phyloP scores from a whole-genome alignment of 2,797 vertebrate genomes.

The Staurois parvus region DNA sequence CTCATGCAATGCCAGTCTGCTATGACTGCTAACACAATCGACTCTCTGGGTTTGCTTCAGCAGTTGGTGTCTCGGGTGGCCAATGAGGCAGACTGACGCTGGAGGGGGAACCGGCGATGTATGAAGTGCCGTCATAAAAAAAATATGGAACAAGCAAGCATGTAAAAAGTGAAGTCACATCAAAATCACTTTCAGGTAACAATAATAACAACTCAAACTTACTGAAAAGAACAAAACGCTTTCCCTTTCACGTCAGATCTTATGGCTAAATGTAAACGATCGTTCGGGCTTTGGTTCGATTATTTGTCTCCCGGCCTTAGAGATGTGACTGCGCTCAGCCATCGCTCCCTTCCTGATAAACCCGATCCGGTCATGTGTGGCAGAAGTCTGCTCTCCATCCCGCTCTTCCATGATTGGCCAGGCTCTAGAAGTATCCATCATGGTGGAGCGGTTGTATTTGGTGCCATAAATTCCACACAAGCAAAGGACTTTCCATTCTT shows the following conservation, averaged over 20 bases:
- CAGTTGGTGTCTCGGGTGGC: background rate
- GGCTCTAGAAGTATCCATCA: background rate
- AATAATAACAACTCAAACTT: background rate
- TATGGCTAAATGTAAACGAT: background rate
- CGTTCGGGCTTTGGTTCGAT: constrained; percentile 50
- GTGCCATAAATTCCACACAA: background rate
- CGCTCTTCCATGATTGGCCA: too few species aligned
- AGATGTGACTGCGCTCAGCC: background rate
- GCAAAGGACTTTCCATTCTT: background rate
- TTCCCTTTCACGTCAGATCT: background rate
- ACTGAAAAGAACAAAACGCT: background rate
- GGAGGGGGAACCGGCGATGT: background rate
- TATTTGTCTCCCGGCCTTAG: background rate
- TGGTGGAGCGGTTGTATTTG: background rate
- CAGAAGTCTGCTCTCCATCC: too few species aligned
- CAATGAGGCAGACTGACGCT: background rate
- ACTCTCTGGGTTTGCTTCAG: background rate
- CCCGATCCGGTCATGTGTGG: background rate
- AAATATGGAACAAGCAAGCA: background rate
- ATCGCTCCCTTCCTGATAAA: background rate
- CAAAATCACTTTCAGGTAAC: background rate
- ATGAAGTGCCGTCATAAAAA: background rate
- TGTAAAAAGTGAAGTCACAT: background rate
- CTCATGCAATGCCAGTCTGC: background rate
- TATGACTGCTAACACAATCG: background rate